Conservation (phyloP, 2,797 vertebrate genomes). For the Potorous gilbertii region DNA sequence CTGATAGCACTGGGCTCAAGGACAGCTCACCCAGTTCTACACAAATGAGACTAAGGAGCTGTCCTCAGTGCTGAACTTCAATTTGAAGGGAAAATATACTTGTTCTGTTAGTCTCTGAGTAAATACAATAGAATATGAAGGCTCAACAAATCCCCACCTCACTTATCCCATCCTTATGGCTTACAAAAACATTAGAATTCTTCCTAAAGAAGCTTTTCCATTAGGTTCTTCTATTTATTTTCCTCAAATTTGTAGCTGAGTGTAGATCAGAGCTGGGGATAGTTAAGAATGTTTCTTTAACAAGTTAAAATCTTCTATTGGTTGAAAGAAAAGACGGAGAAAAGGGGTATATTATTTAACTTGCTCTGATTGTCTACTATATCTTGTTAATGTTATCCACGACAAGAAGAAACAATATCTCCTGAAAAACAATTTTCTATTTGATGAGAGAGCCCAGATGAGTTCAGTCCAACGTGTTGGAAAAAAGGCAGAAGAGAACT, state of each 20-base stretch:
- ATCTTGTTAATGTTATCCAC: constrained; percentile 53
- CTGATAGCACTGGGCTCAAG: constrained; percentile 51
- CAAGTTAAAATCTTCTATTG: constrained; percentile 5
- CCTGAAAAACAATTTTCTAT: constrained; percentile 24
- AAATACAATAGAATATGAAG: constrained; percentile 36
- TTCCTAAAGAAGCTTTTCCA: constrained; percentile 52
- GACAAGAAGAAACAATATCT: constrained; percentile 11
- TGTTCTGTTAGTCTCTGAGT: not conserved
- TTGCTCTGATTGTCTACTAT: constrained; percentile 28
- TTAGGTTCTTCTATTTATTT: constrained; percentile 1
- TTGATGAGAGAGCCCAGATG: not conserved
- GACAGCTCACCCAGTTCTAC: constrained; percentile 43
- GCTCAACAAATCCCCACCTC: constrained; percentile 37
- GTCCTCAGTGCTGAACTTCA: constrained; percentile 70
- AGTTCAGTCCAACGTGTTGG: not conserved
- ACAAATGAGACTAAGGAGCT: constrained; percentile 57
- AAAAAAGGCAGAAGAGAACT: constrained; percentile 27
- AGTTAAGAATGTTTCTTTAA: constrained; percentile 19
- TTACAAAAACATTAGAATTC: constrained; percentile 32
- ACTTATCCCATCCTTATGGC: constrained; percentile 20
- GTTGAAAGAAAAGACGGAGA: not conserved
- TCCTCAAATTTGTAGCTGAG: constrained; percentile 22
- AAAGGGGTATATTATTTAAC: not conserved
- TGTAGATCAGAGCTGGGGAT: not conserved
- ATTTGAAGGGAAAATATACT: not conserved